Evolutionary conservation across 2,888 invertebrate genomes (phyloP), one percentile per base, ranked within the genome.

Genomic region (Hoplodrina blanda): DNA sequence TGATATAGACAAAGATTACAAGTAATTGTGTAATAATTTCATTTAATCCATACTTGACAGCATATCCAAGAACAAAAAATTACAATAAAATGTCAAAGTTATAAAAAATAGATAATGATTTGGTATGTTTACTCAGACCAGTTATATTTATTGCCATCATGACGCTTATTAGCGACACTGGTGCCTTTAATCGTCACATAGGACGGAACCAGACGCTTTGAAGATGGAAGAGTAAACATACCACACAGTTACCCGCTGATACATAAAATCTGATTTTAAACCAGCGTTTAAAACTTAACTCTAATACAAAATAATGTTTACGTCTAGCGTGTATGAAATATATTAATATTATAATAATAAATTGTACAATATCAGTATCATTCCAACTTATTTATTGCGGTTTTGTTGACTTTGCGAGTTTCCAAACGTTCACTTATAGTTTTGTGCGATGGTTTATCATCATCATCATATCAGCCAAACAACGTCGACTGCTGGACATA

Each of bases 291-390:
- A 78, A 91, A 92, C 92, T 92, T 92, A 93, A 87, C 78, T 80
- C 89, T 91, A 90, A 83, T 91, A 91, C 87, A 92, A 93, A 91
- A 85, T 88, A 93, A 90, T 79, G 55, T 72, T 85, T 90, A 91
- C 91, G 80, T 84, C 93, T 95, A 95, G 89, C 89, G 88, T 91
- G 90, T 91, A 91, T 87, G 91, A 91, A 92, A 93, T 93, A 93
- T 92, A 92, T 93, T 93, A 93, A 89, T 89, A 90, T 75, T 74
- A 83, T 81, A 79, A 87, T 89, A 84, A 88, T 87, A 87, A 89
- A 93, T 95, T 94, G 94, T 94, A 95, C 94, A 95, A 92, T 92
- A 92, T 91, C 92, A 91, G 91, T 90, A 91, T 91, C 89, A 88
- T 89, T 87, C 89, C 85, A 90, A 86, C 84, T 83, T 83, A 83